phyloP scores from a whole-genome alignment of 2,113 vertebrate genomes.

The Ictalurus punctatus region DNA sequence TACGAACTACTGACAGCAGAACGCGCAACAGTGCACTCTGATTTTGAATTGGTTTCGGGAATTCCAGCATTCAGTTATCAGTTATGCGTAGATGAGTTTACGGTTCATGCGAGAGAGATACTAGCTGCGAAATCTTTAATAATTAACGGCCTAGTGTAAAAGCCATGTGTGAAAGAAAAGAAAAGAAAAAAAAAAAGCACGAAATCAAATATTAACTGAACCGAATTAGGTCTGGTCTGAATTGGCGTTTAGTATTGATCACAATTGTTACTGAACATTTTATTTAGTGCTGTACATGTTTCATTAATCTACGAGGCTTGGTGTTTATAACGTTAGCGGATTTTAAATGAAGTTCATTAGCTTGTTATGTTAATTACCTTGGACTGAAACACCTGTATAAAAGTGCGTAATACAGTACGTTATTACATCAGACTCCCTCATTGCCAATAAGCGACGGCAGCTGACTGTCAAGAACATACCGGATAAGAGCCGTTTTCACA shows the following conservation, averaged over 20 bases:
- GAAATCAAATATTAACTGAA: neutral
- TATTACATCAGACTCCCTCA: neutral
- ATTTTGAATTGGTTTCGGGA: neutral
- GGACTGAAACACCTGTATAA: neutral
- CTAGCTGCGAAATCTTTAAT: neutral
- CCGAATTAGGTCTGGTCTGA: neutral
- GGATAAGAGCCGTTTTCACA: neutral
- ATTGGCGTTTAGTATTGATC: neutral
- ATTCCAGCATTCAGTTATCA: neutral
- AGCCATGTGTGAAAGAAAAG: neutral
- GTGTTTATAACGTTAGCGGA: neutral
- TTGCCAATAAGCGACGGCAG: neutral
- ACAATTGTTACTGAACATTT: neutral
- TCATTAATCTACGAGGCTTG: neutral
- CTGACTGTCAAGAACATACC: neutral
- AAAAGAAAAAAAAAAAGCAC: too few relatives aligned
- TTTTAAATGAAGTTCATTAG: neutral
- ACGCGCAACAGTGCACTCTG: neutral
- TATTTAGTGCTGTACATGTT: neutral
- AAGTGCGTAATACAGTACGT: neutral
- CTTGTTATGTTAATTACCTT: neutral
- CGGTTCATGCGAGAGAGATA: neutral
- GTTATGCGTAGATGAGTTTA: neutral
- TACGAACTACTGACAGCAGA: neutral
- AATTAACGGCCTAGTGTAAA: neutral